Evolutionary conservation across 2,888 invertebrate genomes (phyloP).

Genomic region (Imbricaverruca yamaguchii): DNA sequence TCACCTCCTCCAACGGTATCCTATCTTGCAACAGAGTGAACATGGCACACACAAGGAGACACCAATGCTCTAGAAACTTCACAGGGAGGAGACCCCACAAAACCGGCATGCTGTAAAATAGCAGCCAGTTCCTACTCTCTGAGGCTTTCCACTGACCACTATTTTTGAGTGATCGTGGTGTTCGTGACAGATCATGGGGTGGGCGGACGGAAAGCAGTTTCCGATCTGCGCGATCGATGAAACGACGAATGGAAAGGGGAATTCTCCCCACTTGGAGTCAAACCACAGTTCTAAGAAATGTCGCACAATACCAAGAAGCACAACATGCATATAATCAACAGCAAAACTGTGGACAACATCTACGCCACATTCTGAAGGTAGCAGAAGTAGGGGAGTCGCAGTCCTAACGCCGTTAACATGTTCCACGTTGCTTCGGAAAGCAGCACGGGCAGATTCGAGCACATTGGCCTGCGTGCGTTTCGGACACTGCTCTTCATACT

Average conservation of each 20-base stretch:
- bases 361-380: background rate
- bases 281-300: background rate
- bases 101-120: background rate
- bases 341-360: background rate
- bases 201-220: background rate
- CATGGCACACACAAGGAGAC: background rate
- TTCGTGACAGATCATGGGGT: background rate
- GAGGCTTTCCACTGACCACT: background rate
- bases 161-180: background rate
- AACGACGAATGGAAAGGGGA: background rate
- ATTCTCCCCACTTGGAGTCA: background rate
- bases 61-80: background rate
- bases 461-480: background rate
- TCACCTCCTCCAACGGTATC: background rate
- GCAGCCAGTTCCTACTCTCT: background rate
- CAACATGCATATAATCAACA: background rate
- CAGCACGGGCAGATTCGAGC: background rate
- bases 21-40: background rate
- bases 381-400: background rate
- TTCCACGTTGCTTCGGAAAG: background rate
- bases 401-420: background rate
- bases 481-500: no score
- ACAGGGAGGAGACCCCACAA: background rate
- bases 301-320: background rate
- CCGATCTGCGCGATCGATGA: background rate